Evolutionary conservation across 2,113 vertebrate genomes (phyloP).

Genomic region (Seriola rivoliana): DNA sequence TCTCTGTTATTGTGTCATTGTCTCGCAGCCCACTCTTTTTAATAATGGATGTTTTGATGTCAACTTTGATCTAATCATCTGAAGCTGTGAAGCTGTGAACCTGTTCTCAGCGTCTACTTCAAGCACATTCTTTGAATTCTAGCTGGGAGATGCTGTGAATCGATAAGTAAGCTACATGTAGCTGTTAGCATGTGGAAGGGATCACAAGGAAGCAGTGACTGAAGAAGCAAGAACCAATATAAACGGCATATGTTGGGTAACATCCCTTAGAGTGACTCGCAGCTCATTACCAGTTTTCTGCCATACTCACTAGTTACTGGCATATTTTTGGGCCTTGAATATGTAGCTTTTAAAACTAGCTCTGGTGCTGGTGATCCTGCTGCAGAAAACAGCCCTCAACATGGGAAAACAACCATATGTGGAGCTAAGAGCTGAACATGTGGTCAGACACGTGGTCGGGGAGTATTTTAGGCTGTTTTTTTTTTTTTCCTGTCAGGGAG

Average conservation of each 20-base stretch:
- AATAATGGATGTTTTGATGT: background rate
- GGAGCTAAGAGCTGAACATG: conserved; percentile 40
- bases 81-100: background rate
- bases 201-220: background rate
- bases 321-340: background rate
- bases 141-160: background rate
- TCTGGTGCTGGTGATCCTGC: conserved; percentile 15
- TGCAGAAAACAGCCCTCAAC: conserved; percentile 13
- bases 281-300: background rate
- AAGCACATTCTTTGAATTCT: background rate
- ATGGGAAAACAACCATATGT: conserved; percentile 48
- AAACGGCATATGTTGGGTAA: background rate
- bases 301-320: background rate
- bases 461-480: conserved; percentile 30
- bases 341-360: background rate
- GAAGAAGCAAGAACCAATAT: background rate
- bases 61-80: conserved; percentile 14
- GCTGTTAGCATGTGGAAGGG: background rate
- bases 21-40: background rate
- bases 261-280: background rate
- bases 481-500: background rate
- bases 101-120: background rate
- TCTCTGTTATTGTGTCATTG: background rate
- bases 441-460: conserved; percentile 32
- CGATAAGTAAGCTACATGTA: background rate